These are phyloP conservation scores for Gobio gobio DNA, from an alignment of 2,113 vertebrate genomes.

Conservation along the genomic window DNA sequence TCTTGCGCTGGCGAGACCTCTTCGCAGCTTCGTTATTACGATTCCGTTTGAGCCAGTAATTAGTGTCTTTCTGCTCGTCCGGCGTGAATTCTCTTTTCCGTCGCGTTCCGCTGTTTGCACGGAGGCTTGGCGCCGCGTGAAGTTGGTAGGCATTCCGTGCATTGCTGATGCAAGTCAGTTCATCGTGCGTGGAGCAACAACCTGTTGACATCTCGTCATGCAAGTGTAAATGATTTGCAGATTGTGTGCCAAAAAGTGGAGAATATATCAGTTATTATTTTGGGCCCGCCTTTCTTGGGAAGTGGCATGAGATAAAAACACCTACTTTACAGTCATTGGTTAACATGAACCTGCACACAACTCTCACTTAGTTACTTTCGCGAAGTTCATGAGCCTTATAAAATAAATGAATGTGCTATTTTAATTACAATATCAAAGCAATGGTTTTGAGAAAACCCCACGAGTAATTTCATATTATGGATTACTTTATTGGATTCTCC, in stretches of 20 bases:
- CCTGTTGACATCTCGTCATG: conserved; percentile 29
- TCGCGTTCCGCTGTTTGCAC: conserved; percentile 28
- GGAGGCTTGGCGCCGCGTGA: not conserved
- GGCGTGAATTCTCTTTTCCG: conserved; percentile 64
- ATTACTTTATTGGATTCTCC: conserved; percentile 78
- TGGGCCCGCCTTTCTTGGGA: conserved; percentile 25
- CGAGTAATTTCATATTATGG: conserved; percentile 54
- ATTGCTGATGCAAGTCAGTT: not conserved
- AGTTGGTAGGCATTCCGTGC: not conserved
- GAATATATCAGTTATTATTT: not conserved
- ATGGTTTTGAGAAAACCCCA: conserved; percentile 8
- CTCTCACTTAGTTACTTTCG: not conserved
- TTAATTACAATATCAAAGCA: not conserved
- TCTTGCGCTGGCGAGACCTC: conserved; percentile 66
- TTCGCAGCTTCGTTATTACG: conserved; percentile 72
- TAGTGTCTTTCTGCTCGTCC: conserved; percentile 61
- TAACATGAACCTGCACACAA: not conserved
- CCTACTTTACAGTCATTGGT: conserved; percentile 44
- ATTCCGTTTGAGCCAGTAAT: conserved; percentile 67
- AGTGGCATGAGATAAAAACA: not conserved
- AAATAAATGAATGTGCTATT: conserved; percentile 12
- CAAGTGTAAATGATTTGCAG: not conserved
- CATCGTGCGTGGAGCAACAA: conserved; percentile 2
- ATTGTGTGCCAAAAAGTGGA: conserved; percentile 2
- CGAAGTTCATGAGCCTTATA: not conserved